Evolutionary conservation across 37 sponge, comb jelly and placozoan genomes (phyloP).

Genomic region (Geodia barretti): DNA sequence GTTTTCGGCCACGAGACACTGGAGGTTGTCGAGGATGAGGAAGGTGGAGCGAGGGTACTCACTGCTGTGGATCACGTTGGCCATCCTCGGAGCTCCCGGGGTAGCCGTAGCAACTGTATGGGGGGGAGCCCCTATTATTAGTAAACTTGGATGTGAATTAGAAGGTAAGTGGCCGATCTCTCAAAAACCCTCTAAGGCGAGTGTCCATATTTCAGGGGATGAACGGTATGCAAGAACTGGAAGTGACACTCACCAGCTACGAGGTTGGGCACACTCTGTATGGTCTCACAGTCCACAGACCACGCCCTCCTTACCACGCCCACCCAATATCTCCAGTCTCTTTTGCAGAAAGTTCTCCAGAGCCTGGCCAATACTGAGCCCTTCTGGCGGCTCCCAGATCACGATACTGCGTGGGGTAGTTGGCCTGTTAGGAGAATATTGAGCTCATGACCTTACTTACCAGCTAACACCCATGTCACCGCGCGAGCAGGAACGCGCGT

Average conservation of each 20-base stretch:
- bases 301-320: slow-evolving; percentile 40
- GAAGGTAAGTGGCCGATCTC: no score
- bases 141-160: no score
- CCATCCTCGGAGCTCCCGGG: slow-evolving; percentile 8
- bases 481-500: neutral
- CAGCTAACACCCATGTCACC: slow-evolving; percentile 57
- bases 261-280: slow-evolving; percentile 42
- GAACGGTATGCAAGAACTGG: neutral
- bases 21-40: slow-evolving; percentile 53
- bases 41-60: slow-evolving; percentile 76
- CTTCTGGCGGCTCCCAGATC: slow-evolving; percentile 62
- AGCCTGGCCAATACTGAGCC: slow-evolving; percentile 39
- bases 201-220: neutral
- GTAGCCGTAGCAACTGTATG: no score
- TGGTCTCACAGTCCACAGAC: slow-evolving; percentile 68
- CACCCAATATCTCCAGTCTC: slow-evolving; percentile 54
- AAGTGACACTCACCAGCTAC: slow-evolving; percentile 23
- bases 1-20: slow-evolving; percentile 70
- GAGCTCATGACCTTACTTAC: slow-evolving; percentile 17
- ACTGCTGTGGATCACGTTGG: slow-evolving; percentile 65
- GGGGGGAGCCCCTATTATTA: no score
- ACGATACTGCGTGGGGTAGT: slow-evolving; percentile 48
- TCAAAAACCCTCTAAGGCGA: no score
- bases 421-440: neutral
- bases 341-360: slow-evolving; percentile 59